Evolutionary conservation across 2,888 invertebrate genomes (phyloP).

Genomic region (Idaea aversata): DNA sequence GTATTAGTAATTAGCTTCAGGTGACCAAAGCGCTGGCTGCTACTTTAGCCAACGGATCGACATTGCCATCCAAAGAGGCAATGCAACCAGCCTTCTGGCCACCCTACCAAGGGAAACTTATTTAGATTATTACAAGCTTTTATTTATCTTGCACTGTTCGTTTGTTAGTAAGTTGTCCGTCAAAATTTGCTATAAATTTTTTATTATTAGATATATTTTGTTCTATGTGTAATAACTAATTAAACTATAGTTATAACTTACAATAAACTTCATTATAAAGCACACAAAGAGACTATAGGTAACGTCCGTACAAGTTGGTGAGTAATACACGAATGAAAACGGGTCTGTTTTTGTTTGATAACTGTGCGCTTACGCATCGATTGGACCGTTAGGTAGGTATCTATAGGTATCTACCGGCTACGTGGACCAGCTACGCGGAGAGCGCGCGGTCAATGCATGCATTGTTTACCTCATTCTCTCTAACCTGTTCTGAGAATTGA

Average conservation of each 20-base stretch:
- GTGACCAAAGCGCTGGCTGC: too few relatives aligned
- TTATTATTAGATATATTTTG: too few relatives aligned
- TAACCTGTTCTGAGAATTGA: conserved; percentile 7
- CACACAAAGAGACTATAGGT: not conserved
- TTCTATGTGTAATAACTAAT: not conserved
- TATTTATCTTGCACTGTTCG: too few relatives aligned
- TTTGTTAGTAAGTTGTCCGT: too few relatives aligned
- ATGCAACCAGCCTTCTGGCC: too few relatives aligned
- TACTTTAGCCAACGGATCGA: too few relatives aligned
- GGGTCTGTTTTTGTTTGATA: not conserved
- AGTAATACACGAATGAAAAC: not conserved
- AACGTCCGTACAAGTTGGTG: not conserved
- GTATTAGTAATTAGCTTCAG: too few relatives aligned
- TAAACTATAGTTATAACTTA: not conserved
- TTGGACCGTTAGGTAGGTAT: not conserved
- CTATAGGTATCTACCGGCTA: too few relatives aligned
- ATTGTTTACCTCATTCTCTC: conserved; percentile 6
- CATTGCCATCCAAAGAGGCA: too few relatives aligned
- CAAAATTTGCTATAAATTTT: too few relatives aligned
- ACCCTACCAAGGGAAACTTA: too few relatives aligned
- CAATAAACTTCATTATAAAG: not conserved
- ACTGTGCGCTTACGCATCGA: not conserved
- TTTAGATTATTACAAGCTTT: too few relatives aligned
- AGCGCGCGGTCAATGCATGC: conserved; percentile 8
- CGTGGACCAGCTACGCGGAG: not conserved